A percentile compares a stretch with the other conserved stretches of the same genome.
Evolutionary conservation across 2,113 vertebrate genomes (phyloP).

Genomic region (Polyodon spathula): DNA sequence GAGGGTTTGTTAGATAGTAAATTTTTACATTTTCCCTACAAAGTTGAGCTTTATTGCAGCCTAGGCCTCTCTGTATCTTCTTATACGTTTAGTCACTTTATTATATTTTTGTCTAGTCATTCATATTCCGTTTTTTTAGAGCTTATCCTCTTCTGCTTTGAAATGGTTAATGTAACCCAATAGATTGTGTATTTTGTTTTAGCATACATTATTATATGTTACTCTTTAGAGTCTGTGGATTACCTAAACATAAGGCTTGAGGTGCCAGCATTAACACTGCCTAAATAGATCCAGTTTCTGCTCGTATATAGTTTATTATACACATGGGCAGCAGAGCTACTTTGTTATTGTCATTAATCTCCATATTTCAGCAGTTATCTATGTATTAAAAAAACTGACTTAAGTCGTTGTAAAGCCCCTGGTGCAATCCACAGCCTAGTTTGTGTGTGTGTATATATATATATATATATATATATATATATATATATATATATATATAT

Average conservation of each 20-base stretch:
- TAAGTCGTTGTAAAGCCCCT: slow-evolving; percentile 43
- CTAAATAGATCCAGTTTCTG: slow-evolving; percentile 37
- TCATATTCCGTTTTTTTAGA: slow-evolving; percentile 48
- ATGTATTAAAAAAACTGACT: slow-evolving; percentile 58
- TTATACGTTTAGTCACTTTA: slow-evolving; percentile 88
- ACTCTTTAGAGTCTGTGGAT: slow-evolving; percentile 54
- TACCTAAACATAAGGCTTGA: slow-evolving; percentile 44
- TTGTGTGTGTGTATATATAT: too few species aligned
- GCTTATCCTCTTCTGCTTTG: slow-evolving; percentile 64
- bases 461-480: too few species aligned
- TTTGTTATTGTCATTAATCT: slow-evolving; percentile 19
- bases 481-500: too few species aligned
- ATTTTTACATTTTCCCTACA: slow-evolving; percentile 44
- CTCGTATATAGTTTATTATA: slow-evolving; percentile 36
- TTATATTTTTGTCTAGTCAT: slow-evolving; percentile 50
- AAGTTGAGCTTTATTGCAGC: slow-evolving; percentile 49
- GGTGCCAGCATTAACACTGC: slow-evolving; percentile 36
- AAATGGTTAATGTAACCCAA: slow-evolving; percentile 55
- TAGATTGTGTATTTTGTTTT: slow-evolving; percentile 40
- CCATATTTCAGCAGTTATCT: slow-evolving; percentile 61
- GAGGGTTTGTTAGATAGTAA: slow-evolving; percentile 51
- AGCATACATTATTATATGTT: slow-evolving; percentile 56
- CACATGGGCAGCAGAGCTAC: slow-evolving; percentile 45
- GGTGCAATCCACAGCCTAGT: slow-evolving; percentile 60
- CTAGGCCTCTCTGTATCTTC: slow-evolving; percentile 62